Evolutionary conservation across 2,797 vertebrate genomes (phyloP).

Genomic region (Chloroceryle amazona): DNA sequence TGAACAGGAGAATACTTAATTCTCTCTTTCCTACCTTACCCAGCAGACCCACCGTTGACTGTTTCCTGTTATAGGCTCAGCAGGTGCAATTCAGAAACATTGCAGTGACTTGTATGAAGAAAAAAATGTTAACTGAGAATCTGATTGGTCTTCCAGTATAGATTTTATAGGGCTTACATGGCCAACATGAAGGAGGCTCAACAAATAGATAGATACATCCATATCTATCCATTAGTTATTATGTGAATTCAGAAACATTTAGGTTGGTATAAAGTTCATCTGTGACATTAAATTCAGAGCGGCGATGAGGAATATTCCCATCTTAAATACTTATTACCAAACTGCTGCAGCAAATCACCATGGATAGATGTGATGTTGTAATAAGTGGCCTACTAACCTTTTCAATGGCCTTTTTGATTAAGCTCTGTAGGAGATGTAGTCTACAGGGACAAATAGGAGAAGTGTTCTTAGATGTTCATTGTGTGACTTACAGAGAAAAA

Average conservation of each 20-base stretch:
- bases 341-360: background rate
- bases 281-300: background rate
- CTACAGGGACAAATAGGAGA: background rate
- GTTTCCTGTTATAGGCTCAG: background rate
- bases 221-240: background rate
- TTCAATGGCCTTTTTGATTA: background rate
- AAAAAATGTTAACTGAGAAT: background rate
- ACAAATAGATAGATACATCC: background rate
- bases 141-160: background rate
- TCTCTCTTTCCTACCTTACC: background rate
- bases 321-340: background rate
- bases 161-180: background rate
- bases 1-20: background rate
- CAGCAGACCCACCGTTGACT: background rate
- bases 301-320: rapidly evolving
- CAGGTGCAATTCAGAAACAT: background rate
- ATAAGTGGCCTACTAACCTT: background rate
- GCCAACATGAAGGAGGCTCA: rapidly evolving
- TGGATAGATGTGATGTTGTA: background rate
- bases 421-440: background rate
- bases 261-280: background rate
- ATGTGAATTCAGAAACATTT: background rate
- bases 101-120: background rate
- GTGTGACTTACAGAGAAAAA: background rate
- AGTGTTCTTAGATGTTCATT: background rate